phyloP scores from a whole-genome alignment of 2,113 vertebrate genomes.

The Scolopax mira region DNA sequence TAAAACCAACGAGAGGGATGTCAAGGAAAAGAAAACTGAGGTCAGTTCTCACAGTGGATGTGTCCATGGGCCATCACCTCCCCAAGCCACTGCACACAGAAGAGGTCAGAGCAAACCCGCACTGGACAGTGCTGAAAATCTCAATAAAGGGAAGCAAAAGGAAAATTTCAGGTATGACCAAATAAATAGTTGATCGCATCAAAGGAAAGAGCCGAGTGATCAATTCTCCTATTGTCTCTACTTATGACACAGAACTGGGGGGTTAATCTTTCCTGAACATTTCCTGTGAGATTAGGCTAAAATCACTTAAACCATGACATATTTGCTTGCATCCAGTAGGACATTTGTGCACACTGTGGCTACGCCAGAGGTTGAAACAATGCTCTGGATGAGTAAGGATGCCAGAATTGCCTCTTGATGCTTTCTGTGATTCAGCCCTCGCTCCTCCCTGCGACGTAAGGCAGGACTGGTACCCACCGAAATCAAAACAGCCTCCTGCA shows the following conservation, averaged over 20 bases:
- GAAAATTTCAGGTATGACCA: background rate
- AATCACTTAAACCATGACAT: background rate
- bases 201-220: background rate
- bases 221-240: background rate
- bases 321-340: background rate
- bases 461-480: background rate
- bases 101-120: rapidly evolving
- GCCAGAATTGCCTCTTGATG: background rate
- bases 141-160: background rate
- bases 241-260: background rate
- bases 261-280: background rate
- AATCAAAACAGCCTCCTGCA: background rate
- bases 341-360: background rate
- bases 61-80: background rate
- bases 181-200: background rate
- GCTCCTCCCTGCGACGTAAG: background rate
- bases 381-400: background rate
- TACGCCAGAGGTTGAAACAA: background rate
- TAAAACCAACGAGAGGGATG: background rate
- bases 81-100: rapidly evolving
- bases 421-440: background rate
- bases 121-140: background rate
- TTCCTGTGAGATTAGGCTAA: background rate
- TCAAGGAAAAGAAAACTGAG: background rate
- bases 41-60: background rate